Base-by-base conservation (phyloP, 2,797 vertebrate species). In the Trachurus trachurus region DNA sequence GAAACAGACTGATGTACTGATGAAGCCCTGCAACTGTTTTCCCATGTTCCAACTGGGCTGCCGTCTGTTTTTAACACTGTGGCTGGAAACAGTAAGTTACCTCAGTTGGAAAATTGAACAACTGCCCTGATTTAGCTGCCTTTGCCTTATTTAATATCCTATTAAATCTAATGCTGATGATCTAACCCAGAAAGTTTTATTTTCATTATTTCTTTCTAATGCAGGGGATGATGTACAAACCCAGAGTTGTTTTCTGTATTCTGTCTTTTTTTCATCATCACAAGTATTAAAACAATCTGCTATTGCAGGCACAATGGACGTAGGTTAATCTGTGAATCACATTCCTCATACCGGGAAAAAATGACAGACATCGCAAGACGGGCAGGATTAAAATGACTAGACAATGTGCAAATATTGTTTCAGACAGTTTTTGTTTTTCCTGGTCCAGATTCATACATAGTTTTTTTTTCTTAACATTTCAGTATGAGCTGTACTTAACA, bases 401-500 rank as follows among this genome's bases (percentile, higher is more conserved):
- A 50, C 0, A 3, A 40, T 58, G 50, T 64, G 10, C 10, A 34
- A 21, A 53, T 34, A 9, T 60, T 53, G 29, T 22, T 45, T 44
- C 9, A 42, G n/a, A 57, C 50, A 37, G 34, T 7, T 3, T 58
- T 2, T 12, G 11, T 4, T 16, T 19, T 26, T 47, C 15, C 26
- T 17, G 6, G 4, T 65, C 1, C 4, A 19, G 40, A 26, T 19
- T 19, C 45, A 3, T 50, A 10, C 1, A 1, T 17, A 13, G 9
- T 15, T 49, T 7, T n/a, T 11, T 22, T n/a, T n/a, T n/a, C 22
- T 50, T 13, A 13, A 3, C 4, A 1, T 4, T 34, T 1, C 3
- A 54, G 1, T 9, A 6, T 11, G 13, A 0, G 4, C 9, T 73
- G 49, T 44, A 26, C 3, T 59, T 0, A 22, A 22, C 0, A 6